Base-by-base conservation (phyloP, 1,140 invertebrate species). In the Chionoecetes opilio region DNA sequence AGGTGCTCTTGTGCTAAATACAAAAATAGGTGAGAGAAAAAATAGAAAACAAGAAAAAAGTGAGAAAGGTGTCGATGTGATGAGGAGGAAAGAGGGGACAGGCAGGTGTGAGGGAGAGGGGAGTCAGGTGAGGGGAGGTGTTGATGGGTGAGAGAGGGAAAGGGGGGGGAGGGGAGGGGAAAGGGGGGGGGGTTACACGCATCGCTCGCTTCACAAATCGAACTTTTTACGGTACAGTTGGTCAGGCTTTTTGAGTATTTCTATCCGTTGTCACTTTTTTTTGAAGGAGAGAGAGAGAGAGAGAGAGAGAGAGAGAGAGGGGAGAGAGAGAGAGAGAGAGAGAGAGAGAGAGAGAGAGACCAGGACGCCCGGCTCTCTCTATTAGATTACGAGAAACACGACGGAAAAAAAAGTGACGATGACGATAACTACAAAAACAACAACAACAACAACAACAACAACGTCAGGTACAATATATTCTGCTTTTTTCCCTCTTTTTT, bases 381-480 rank as follows among this genome's bases (percentile, higher is more conserved):
- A 75, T 75, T 75, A 75, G 63, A 75, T 75, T 75, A 75, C 63
- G n/a, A 75, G 41, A 14, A 46, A 75, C 21, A n/a, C 63, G 63
- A 46, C 5, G 14, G 41, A n/a, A 75, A 75, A 75, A 26, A n/a
- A 26, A 21, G 63, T 53, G 46, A 53, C 46, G 21, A 53, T 17
- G 21, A 53, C 46, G 21, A 53, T 17, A 53, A 53, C 46, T 6
- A 75, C 63, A 75, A n/a, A 17, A 75, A 8, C 63, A n/a, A 75
- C 63, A 75, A 75, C 63, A 75, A 75, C 63, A 75, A 63, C 53
- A 63, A 63, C 53, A 63, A 75, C 63, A 75, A 75, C 63, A 75
- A 75, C n/a, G n/a, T n/a, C 11, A 75, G n/a, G 6, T 5, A 75
- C 63, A 75, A n/a, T 75, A 21, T 26, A 11, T n/a, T n/a, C 46